phyloP scores from a whole-genome alignment of 2,797 vertebrate genomes.

The Tragopan temminckii region DNA sequence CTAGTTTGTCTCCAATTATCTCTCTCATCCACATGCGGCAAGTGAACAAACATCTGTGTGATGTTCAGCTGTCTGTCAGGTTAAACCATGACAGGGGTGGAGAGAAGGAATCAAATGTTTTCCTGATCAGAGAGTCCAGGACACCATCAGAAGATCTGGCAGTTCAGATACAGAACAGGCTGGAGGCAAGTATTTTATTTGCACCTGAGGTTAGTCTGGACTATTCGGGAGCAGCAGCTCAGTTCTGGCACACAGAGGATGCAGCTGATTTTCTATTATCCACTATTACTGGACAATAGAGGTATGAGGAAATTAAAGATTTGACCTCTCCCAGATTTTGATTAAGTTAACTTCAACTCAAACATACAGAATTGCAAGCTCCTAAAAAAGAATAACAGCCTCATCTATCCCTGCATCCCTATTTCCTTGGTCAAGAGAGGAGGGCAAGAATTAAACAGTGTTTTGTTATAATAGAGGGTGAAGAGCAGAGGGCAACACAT shows the following conservation, averaged over 20 bases:
- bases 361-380: not conserved
- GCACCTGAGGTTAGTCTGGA: not conserved
- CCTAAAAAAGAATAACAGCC: not conserved
- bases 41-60: no score
- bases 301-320: not conserved
- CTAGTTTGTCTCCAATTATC: no score
- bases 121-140: not conserved
- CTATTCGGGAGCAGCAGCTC: slow-evolving; percentile 16
- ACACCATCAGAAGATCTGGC: not conserved
- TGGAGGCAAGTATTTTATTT: not conserved
- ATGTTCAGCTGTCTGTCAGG: no score
- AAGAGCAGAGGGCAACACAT: not conserved
- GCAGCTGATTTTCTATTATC: slow-evolving; percentile 32
- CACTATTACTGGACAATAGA: not conserved
- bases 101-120: not conserved
- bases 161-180: not conserved
- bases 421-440: not conserved
- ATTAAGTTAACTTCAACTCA: not conserved
- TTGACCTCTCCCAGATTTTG: not conserved
- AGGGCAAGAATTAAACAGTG: not conserved
- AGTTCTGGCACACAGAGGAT: not conserved
- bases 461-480: rapidly evolving
- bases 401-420: not conserved
- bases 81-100: not conserved
- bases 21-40: no score